Percentiles rank a stretch among this genome's conserved stretches.
phyloP scores from a whole-genome alignment of 2,113 vertebrate genomes.

The Micronycteris hirsuta region DNA sequence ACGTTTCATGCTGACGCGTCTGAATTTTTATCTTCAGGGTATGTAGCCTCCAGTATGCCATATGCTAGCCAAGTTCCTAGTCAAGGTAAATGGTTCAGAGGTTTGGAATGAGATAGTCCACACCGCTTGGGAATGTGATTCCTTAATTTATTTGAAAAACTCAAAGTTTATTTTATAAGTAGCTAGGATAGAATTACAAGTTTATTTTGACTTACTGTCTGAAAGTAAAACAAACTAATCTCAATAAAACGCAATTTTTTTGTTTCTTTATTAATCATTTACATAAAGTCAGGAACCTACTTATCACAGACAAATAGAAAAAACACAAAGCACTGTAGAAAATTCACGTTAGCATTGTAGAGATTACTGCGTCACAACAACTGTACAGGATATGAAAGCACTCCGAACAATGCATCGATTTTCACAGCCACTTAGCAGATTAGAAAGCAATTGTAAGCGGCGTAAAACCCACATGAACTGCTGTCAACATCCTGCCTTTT shows the following conservation, averaged over 20 bases:
- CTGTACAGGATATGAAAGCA: slow-evolving; percentile 79
- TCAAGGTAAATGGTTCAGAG: neutral
- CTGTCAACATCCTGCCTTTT: slow-evolving; percentile 84
- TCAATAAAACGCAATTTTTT: slow-evolving; percentile 69
- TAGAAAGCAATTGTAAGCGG: slow-evolving; percentile 88
- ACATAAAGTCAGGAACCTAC: slow-evolving; percentile 67
- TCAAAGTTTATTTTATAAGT: slow-evolving; percentile 45
- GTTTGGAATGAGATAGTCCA: neutral
- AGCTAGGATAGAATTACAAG: slow-evolving; percentile 37
- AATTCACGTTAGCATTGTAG: slow-evolving; percentile 81
- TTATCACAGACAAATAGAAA: slow-evolving; percentile 70
- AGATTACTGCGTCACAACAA: slow-evolving; percentile 76
- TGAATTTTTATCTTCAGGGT: slow-evolving; percentile 1
- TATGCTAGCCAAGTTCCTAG: neutral
- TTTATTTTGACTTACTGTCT: slow-evolving; percentile 28
- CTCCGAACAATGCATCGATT: slow-evolving; percentile 84
- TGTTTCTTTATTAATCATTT: slow-evolving; percentile 72
- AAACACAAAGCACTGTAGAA: slow-evolving; percentile 71
- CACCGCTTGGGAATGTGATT: neutral
- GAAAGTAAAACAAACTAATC: slow-evolving; percentile 49
- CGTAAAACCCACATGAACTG: slow-evolving; percentile 85
- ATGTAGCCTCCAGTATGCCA: neutral
- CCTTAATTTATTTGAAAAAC: slow-evolving; percentile 28
- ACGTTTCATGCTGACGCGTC: neutral
- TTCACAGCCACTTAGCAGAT: slow-evolving; percentile 88